phyloP scores from a whole-genome alignment of 2,888 invertebrate species.

The Lacanobia wlatinum region DNA sequence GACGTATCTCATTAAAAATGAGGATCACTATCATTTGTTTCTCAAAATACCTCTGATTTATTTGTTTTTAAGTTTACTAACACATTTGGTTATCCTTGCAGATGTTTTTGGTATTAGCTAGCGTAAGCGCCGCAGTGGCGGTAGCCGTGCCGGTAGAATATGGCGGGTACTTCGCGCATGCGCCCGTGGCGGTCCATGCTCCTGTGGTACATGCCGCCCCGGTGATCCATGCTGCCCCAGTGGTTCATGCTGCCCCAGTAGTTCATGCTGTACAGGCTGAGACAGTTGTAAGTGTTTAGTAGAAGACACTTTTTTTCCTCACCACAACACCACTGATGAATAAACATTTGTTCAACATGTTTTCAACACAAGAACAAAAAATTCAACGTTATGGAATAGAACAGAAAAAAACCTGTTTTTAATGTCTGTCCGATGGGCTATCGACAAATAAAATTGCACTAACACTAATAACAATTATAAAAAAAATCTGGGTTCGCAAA shows the following conservation, averaged over 20 bases:
- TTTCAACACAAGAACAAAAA: no score
- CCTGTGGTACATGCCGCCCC: constrained; percentile 66
- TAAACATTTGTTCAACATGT: no score
- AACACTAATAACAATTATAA: no score
- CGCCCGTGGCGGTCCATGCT: constrained; percentile 62
- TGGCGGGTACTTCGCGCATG: constrained; percentile 57
- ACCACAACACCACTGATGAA: no score
- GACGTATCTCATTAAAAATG: not conserved
- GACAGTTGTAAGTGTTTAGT: not conserved
- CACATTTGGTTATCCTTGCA: constrained; percentile 50
- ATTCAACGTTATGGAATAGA: no score
- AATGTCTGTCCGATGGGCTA: no score
- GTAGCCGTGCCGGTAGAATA: constrained; percentile 73
- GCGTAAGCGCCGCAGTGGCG: constrained; percentile 75
- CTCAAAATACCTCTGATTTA: not conserved
- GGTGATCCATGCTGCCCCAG: constrained; percentile 63
- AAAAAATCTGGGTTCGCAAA: no score
- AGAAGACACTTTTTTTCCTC: not conserved
- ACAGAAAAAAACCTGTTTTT: no score
- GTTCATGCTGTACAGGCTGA: not conserved
- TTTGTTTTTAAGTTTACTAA: not conserved
- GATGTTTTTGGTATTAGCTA: constrained; percentile 78
- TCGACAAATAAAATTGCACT: no score
- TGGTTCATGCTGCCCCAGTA: not conserved
- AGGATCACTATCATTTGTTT: not conserved